Evolutionary conservation across 92 coral and sea anemone genomes (phyloP).

Genomic region (Porites cylindrica): DNA sequence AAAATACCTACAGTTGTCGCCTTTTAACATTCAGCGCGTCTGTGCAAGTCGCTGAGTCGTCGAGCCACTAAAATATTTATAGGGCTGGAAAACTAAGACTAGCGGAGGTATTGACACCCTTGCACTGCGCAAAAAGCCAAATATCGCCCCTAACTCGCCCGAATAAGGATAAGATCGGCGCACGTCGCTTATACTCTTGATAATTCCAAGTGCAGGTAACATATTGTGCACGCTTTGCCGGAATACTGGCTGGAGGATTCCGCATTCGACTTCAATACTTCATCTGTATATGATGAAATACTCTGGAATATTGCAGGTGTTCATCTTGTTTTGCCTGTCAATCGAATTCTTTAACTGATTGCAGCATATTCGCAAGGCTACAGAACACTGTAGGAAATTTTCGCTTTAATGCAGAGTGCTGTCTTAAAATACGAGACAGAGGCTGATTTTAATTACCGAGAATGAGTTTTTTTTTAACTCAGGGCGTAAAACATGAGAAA

Average conservation of each 20-base stretch:
- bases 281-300: neutral
- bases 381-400: neutral
- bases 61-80: neutral
- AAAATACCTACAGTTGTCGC: neutral
- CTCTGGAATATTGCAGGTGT: neutral
- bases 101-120: neutral
- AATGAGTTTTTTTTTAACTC: neutral
- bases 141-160: neutral
- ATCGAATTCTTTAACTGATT: no score
- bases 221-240: neutral
- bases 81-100: neutral
- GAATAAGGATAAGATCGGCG: conserved; percentile 1
- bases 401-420: neutral
- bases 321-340: neutral
- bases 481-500: neutral
- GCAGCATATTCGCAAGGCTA: neutral
- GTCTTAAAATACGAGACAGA: neutral
- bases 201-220: neutral
- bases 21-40: neutral
- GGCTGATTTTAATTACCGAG: neutral
- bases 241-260: neutral
- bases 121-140: neutral
- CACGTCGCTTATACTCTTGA: neutral
- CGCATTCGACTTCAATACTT: neutral
- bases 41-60: neutral